Conservation (phyloP, 2,113 vertebrate species). For the Struthidea cinerea region DNA sequence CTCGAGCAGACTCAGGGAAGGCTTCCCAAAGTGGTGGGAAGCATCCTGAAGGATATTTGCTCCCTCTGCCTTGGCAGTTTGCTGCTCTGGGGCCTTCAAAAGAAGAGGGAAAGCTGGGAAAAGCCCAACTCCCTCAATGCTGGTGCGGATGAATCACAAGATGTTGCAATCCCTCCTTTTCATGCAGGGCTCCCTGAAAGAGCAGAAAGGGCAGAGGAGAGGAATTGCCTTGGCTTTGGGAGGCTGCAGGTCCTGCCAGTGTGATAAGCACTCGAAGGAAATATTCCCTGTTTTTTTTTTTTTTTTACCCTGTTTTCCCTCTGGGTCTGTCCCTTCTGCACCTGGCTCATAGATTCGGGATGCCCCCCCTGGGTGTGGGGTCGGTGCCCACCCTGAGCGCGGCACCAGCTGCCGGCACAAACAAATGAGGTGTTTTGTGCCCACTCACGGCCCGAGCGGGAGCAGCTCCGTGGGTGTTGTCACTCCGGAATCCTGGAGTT, state of each 20-base stretch:
- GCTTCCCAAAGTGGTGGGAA: rapidly evolving
- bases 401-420: not conserved
- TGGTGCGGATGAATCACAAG: not conserved
- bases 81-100: not conserved
- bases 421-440: rapidly evolving
- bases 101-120: not conserved
- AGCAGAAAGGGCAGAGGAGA: not conserved
- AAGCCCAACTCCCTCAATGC: rapidly evolving
- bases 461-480: not conserved
- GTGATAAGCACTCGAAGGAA: not conserved
- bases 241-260: not conserved
- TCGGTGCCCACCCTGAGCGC: not conserved
- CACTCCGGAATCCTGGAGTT: not conserved
- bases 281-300: rapidly evolving
- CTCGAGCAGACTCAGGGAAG: not conserved
- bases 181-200: not conserved
- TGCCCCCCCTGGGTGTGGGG: not conserved
- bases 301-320: not conserved
- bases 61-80: not conserved
- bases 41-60: not conserved
- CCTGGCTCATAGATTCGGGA: rapidly evolving
- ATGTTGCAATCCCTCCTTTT: not conserved
- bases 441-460: not conserved
- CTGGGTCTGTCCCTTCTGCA: not conserved
- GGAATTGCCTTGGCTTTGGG: not conserved